Evolutionary conservation across 1,140 invertebrate species (phyloP).

Genomic region (Drosophila tani): DNA sequence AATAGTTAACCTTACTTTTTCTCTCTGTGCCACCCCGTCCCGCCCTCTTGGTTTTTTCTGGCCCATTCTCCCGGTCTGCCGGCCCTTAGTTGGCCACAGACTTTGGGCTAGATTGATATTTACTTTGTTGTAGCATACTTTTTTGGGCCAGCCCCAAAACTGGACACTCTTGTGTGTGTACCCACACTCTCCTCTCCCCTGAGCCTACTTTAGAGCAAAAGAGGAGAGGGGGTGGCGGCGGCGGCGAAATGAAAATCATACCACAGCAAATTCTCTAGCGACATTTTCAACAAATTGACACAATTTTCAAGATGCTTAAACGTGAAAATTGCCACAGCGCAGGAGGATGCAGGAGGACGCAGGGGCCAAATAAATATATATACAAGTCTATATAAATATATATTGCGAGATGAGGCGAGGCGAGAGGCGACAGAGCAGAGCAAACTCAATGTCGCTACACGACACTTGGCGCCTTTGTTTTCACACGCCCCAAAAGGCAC

Average conservation of each 20-base stretch:
- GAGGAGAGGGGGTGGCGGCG: neutral
- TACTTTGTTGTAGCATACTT: conserved; percentile 72
- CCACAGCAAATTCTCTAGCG: conserved; percentile 71
- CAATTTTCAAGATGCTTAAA: conserved; percentile 81
- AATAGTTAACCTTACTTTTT: neutral
- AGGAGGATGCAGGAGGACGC: neutral
- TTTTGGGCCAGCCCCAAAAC: conserved; percentile 32
- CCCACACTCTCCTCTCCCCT: conserved; percentile 1
- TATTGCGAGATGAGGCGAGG: conserved; percentile 20
- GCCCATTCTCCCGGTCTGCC: neutral
- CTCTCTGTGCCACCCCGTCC: neutral
- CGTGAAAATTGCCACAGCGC: conserved; percentile 56
- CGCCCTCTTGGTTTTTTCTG: neutral
- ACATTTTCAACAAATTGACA: conserved; percentile 84
- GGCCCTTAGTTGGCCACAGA: conserved; percentile 26
- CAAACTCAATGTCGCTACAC: conserved; percentile 68
- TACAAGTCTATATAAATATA: neutral
- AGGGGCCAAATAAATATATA: conserved; percentile 27
- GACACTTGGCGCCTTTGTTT: conserved; percentile 81
- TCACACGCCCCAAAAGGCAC: conserved; percentile 83
- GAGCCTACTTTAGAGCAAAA: conserved; percentile 30
- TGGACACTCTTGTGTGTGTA: conserved; percentile 29
- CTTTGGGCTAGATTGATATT: conserved; percentile 70
- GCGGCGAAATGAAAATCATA: conserved; percentile 65
- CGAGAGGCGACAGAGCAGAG: neutral